Conservation (phyloP, 2,888 invertebrate genomes). For the Eugnorisma glareosa region DNA sequence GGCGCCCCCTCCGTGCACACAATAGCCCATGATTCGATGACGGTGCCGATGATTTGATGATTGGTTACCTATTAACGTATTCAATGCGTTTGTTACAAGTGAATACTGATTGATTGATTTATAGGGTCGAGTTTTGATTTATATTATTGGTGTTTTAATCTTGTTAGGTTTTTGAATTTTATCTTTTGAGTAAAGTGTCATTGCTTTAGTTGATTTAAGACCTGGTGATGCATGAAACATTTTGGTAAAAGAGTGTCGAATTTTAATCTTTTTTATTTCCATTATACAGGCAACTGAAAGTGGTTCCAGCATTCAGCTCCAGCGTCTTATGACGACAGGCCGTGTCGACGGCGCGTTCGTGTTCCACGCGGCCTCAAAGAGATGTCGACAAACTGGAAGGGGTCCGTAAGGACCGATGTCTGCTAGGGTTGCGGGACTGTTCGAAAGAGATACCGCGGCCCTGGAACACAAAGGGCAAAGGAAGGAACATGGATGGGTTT, state of each 20-base stretch:
- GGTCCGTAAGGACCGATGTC: too few species aligned
- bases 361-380: too few species aligned
- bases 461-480: too few species aligned
- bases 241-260: neutral
- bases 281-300: neutral
- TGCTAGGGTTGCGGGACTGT: too few species aligned
- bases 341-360: too few species aligned
- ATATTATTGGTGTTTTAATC: constrained; percentile 22
- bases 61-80: constrained; percentile 69
- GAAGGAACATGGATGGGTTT: too few species aligned
- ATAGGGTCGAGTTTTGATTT: constrained; percentile 23
- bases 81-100: constrained; percentile 62
- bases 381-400: too few species aligned
- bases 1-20: constrained; percentile 73
- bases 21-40: constrained; percentile 73
- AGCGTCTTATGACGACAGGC: too few species aligned
- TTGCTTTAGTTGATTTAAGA: too few species aligned
- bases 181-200: neutral
- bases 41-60: constrained; percentile 74
- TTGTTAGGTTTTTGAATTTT: neutral
- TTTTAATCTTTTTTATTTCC: neutral
- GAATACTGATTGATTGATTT: constrained; percentile 63
- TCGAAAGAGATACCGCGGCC: too few species aligned
- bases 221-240: neutral
- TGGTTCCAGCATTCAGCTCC: neutral